These are phyloP conservation scores for Leucophora obtusa DNA, from an alignment of 2,888 invertebrate genomes.

Conservation along the genomic window DNA sequence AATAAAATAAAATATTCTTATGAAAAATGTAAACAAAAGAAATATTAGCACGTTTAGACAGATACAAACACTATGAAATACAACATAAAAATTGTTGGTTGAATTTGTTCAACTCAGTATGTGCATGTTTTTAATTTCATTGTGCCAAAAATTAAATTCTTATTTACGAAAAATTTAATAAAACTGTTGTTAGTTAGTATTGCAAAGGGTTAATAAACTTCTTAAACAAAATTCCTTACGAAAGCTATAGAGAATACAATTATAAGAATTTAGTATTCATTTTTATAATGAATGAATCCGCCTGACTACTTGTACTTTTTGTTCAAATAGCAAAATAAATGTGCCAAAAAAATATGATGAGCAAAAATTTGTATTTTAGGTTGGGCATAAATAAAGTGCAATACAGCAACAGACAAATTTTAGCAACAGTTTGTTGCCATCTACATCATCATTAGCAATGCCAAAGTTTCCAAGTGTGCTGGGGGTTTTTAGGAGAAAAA, in stretches of 20 bases:
- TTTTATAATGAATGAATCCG: slow-evolving; percentile 7
- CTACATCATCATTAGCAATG: background rate
- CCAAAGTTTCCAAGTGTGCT: background rate
- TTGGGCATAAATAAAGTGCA: slow-evolving; percentile 6
- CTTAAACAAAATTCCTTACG: background rate
- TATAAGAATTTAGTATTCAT: background rate
- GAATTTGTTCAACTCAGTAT: background rate
- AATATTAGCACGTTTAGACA: slow-evolving; percentile 1
- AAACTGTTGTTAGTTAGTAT: background rate
- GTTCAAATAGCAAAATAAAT: slow-evolving; percentile 13
- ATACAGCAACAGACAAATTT: slow-evolving; percentile 11
- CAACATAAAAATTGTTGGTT: too few species aligned
- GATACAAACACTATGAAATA: background rate
- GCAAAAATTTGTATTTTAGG: slow-evolving; percentile 17
- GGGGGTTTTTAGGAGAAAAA: background rate
- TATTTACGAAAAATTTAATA: too few species aligned
- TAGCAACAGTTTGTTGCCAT: slow-evolving; percentile 4
- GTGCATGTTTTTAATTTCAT: background rate
- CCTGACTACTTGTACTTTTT: slow-evolving; percentile 30
- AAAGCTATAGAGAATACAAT: slow-evolving; percentile 4
- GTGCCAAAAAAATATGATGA: slow-evolving; percentile 37
- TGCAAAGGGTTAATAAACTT: slow-evolving; percentile 35
- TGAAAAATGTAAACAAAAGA: slow-evolving; percentile 6
- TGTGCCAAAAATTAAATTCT: too few species aligned
- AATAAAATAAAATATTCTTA: background rate